Base-by-base conservation (phyloP, 2,888 invertebrate genomes). In the Laspeyria flexula region DNA sequence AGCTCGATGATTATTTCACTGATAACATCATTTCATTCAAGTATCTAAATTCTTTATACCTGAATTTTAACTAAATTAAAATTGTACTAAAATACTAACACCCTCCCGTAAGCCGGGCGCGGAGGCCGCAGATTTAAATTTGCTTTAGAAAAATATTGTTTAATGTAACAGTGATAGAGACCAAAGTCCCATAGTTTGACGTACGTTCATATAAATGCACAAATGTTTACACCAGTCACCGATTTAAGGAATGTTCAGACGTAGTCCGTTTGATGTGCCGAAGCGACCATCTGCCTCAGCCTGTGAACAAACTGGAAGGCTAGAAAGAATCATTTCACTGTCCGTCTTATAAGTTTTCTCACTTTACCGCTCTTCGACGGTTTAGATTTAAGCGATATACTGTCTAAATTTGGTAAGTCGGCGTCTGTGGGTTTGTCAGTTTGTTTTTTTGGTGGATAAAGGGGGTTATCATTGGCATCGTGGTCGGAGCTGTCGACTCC, bases 281-380 rank as follows among this genome's bases (percentile, higher is more conserved):
- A 61, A 31, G 69, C 61, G 50, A 81, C 77, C 60, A 67, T 77
- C 38, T 64, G 79, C 69, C 80, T 78, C 79, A 90, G 73, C 71
- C 88, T 82, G 70, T 90, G 83, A 67, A 91, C 85, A 74, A 90
- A 91, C 76, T 85, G 87, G 64, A 87, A 83, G 65, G 88, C 88
- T 51, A 88, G 77, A 84, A 86, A 76, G 54, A 90, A 92, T 92
- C 92, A 92, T 91, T 92, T 92, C 51, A 87, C 85, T 62, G 90
- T 88, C 80, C 89, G 77, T 66, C 82, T 77, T 77, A 76, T 86
- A 12, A 73, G 63, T 75, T 73, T 88, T 75, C 87, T 85, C 80
- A 87, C 85, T 85, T 82, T 89, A 9, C 86, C 79, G 48, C 67
- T 52, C 54, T 86, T 86, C 0, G 75, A 65, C 13, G 82, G 80